Base-by-base conservation (phyloP, 2,113 vertebrate species). In the Ceyx margarethae region DNA sequence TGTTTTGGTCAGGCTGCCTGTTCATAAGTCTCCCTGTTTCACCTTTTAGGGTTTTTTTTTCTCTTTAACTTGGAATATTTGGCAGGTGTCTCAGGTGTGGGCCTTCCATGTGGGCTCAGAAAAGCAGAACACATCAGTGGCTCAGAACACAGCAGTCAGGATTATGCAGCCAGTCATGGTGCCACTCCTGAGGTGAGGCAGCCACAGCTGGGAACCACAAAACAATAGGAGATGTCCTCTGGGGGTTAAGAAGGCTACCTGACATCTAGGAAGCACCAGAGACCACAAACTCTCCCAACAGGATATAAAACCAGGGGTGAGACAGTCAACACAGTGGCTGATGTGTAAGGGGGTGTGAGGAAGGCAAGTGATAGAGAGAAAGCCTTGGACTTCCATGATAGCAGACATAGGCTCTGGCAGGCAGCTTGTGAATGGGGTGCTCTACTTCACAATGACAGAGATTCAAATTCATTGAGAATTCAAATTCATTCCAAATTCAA, bases 121-220 rank as follows among this genome's bases (percentile, higher is more conserved):
- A n/a, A n/a, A n/a, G n/a, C n/a, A n/a, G n/a, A n/a, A n/a, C n/a
- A n/a, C n/a, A n/a, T n/a, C n/a, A n/a, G n/a, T 33, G 33, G 33
- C 33, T 33, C 33, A 33, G 33, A 57, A 33, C 1, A 1, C 7
- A 29, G 48, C 15, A 40, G 18, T 35, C 26, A 45, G 62, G 50
- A 42, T 42, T 2, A 5, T n/a, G 21, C 5, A 19, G 23, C 51
- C 5, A 2, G 3, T 1, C 3, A 1, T 3, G 1, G 13, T 6
- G 7, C 29, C 33, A 56, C 0, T 2, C 33, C 23, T 25, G 26
- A n/a, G 66, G 9, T 37, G 26, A 87, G 16, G 2, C 6, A 43
- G 33, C 46, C 22, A 5, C 46, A 68, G 31, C 26, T 45, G 54
- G 58, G 61, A 65, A 33, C 37, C 0, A 0, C 45, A 60, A 18